phyloP scores from a whole-genome alignment of 2,113 vertebrate genomes.

The Eulemur rufifrons region DNA sequence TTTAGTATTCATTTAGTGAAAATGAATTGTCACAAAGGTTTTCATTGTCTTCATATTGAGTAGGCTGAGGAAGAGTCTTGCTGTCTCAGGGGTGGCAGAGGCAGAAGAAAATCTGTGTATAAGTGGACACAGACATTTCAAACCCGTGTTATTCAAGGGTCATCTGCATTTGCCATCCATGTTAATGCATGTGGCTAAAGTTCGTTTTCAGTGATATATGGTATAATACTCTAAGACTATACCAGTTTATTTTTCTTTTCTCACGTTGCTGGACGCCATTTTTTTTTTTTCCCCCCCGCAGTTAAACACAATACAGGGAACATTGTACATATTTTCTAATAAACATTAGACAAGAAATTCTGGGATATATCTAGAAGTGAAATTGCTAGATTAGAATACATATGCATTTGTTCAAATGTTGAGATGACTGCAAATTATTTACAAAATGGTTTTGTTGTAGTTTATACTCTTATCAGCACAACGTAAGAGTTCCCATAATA shows the following conservation, averaged over 20 bases:
- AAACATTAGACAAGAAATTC: conserved; percentile 8
- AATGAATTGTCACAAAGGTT: neutral
- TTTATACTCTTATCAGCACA: neutral
- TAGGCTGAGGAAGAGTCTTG: neutral
- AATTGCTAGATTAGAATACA: neutral
- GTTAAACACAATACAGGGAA: neutral
- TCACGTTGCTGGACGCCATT: neutral
- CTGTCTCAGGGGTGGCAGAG: neutral
- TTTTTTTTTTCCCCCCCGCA: neutral
- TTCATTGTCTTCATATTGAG: neutral
- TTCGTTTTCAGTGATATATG: neutral
- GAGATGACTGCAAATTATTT: neutral
- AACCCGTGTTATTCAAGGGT: neutral
- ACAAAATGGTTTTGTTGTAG: conserved; percentile 20
- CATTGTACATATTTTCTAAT: neutral
- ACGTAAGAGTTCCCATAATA: neutral
- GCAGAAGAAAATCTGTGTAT: neutral
- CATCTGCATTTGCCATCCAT: neutral
- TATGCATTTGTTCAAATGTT: neutral
- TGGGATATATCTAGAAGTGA: neutral
- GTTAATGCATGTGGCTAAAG: neutral
- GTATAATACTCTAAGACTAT: neutral
- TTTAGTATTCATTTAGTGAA: neutral
- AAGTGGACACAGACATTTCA: neutral
- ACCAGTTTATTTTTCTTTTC: conserved; percentile 12